Evolutionary conservation across 2,888 invertebrate genomes (phyloP).

Genomic region (Euplexia lucipara): DNA sequence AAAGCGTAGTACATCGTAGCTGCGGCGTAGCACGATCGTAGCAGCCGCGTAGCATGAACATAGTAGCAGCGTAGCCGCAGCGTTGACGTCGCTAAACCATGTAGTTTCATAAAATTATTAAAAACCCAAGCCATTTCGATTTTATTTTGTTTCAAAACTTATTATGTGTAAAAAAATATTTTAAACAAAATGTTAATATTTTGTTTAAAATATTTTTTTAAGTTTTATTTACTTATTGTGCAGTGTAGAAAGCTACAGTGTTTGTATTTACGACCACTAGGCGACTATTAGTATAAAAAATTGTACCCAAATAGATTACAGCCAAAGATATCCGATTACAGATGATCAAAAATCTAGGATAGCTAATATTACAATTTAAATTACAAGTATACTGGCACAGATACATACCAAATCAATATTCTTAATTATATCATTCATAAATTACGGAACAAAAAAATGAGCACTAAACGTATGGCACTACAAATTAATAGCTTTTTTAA

Average conservation of each 20-base stretch:
- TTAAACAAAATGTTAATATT: too few relatives aligned
- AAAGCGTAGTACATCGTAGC: constrained; percentile 2
- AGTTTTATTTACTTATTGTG: too few relatives aligned
- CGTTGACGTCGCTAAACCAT: background rate
- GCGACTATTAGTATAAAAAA: too few relatives aligned
- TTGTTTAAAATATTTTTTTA: too few relatives aligned
- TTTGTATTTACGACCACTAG: too few relatives aligned
- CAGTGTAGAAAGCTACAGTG: too few relatives aligned
- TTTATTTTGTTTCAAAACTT: too few relatives aligned
- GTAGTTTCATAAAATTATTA: background rate
- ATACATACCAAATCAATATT: constrained; percentile 25
- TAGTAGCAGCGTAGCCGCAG: background rate
- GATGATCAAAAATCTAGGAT: background rate
- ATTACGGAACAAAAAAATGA: constrained; percentile 41
- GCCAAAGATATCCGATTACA: background rate
- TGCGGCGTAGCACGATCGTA: background rate
- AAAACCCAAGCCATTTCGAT: too few relatives aligned
- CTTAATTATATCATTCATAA: constrained; percentile 26
- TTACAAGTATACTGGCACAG: constrained; percentile 1
- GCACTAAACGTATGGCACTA: constrained; percentile 29
- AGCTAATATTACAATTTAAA: constrained; percentile 29
- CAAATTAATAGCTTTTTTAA: constrained; percentile 52
- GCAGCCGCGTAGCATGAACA: background rate
- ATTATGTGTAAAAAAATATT: too few relatives aligned
- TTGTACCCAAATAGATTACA: background rate